Conservation (phyloP, 2,797 vertebrate species). For the Enteromius trimaculatus region DNA sequence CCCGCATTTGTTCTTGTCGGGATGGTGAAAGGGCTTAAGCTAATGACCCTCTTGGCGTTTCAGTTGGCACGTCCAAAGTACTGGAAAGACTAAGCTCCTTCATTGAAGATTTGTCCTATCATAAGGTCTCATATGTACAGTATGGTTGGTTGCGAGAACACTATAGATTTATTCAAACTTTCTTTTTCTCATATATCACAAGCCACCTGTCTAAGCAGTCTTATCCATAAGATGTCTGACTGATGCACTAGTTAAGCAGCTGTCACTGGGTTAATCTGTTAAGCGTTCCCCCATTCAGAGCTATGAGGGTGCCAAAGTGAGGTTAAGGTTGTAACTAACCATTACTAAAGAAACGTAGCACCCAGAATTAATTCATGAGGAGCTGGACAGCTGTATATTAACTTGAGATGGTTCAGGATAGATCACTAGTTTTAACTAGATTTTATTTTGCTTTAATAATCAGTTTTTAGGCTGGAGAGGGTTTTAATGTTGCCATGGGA, state of each 20-base stretch:
- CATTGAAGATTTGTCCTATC: not conserved
- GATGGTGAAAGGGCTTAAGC: slow-evolving; percentile 14
- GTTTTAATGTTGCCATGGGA: not conserved
- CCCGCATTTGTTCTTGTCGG: not conserved
- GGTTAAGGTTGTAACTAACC: not conserved
- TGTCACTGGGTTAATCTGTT: slow-evolving; percentile 31
- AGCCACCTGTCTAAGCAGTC: slow-evolving; percentile 10
- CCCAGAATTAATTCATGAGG: not conserved
- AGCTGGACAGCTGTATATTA: not conserved
- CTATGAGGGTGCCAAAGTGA: slow-evolving; percentile 26
- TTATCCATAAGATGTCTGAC: slow-evolving; percentile 2
- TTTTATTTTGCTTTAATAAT: not conserved
- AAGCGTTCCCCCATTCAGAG: slow-evolving; percentile 27
- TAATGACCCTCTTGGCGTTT: slow-evolving; percentile 6
- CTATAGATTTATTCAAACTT: not conserved
- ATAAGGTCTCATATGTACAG: not conserved
- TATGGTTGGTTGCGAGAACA: not conserved
- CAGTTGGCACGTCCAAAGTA: not conserved
- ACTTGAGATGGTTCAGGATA: not conserved
- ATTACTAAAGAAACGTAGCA: not conserved
- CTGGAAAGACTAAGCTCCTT: not conserved
- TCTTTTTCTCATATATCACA: not conserved
- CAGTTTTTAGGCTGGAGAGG: not conserved
- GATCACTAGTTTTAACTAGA: not conserved
- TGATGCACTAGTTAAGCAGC: slow-evolving; percentile 34